Percentiles rank a stretch among this genome's conserved stretches.
These are phyloP conservation scores for Pseudorhombus dupliciocellatus DNA, from an alignment of 2,113 vertebrate genomes.

Conservation along the genomic window DNA sequence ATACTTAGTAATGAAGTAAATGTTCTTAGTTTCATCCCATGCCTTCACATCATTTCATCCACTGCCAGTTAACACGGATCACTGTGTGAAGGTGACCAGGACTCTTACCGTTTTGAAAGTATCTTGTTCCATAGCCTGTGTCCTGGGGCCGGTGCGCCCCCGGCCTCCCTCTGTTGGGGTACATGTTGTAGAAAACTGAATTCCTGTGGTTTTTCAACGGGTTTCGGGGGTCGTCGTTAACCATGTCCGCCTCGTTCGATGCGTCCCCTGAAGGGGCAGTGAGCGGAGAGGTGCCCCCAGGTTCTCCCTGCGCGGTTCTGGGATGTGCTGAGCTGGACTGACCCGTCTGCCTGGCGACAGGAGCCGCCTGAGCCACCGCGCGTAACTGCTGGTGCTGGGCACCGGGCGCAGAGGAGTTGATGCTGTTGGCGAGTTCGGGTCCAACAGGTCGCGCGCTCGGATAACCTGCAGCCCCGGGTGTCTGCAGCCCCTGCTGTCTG, in stretches of 20 bases:
- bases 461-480: conserved; percentile 24
- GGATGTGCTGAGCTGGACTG: conserved; percentile 8
- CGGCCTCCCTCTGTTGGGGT: conserved; percentile 66
- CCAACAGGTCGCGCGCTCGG: conserved; percentile 27
- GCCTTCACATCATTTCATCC: too few relatives aligned
- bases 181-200: conserved; percentile 79
- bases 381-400: conserved; percentile 42
- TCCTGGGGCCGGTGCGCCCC: conserved; percentile 66
- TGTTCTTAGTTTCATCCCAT: too few relatives aligned
- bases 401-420: conserved; percentile 35
- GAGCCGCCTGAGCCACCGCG: conserved; percentile 7
- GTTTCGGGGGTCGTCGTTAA: conserved; percentile 79
- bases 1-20: too few relatives aligned
- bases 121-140: conserved; percentile 79
- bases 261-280: conserved; percentile 11
- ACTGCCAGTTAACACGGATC: not conserved
- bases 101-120: conserved; percentile 82
- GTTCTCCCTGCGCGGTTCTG: conserved; percentile 9
- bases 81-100: not conserved
- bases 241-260: conserved; percentile 62
- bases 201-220: conserved; percentile 78
- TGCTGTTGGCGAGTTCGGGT: not conserved
- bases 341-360: conserved; percentile 46
- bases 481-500: conserved; percentile 57
- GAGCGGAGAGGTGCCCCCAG: conserved; percentile 5